A percentile compares a stretch with the other conserved stretches of the same genome.
Evolutionary conservation across 2,113 vertebrate genomes (phyloP).

Genomic region (Neomonachus schauinslandi): DNA sequence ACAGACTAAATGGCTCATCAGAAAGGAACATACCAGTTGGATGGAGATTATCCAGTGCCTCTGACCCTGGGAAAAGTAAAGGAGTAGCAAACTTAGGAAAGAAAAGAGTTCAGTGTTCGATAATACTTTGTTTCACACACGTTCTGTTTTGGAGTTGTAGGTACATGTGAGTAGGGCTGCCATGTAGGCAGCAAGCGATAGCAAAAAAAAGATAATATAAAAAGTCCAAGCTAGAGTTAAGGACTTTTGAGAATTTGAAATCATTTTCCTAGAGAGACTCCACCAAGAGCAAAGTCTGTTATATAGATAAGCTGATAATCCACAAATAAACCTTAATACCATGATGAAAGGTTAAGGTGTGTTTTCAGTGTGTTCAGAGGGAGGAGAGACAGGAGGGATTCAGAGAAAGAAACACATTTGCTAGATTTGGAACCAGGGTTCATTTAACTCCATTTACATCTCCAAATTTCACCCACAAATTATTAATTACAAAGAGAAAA

Average conservation of each 20-base stretch:
- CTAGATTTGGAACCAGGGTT: neutral
- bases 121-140: neutral
- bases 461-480: slow-evolving; percentile 26
- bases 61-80: neutral
- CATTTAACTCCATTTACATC: neutral
- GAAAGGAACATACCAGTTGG: neutral
- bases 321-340: neutral
- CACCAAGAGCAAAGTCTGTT: neutral
- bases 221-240: neutral
- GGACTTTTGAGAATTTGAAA: neutral
- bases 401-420: neutral
- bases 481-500: neutral
- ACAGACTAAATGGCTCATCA: neutral
- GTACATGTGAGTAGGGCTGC: neutral
- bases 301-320: neutral
- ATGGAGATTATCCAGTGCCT: neutral
- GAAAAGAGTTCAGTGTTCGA: neutral
- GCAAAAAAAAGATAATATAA: neutral
- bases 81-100: neutral
- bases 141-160: neutral
- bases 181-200: neutral
- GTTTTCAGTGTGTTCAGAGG: neutral
- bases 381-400: neutral
- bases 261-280: neutral
- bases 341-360: neutral